A percentile compares a stretch with the other conserved stretches of the same genome.
These are phyloP conservation scores for Atta colombica DNA, from an alignment of 1,140 invertebrate species.

Conservation along the genomic window DNA sequence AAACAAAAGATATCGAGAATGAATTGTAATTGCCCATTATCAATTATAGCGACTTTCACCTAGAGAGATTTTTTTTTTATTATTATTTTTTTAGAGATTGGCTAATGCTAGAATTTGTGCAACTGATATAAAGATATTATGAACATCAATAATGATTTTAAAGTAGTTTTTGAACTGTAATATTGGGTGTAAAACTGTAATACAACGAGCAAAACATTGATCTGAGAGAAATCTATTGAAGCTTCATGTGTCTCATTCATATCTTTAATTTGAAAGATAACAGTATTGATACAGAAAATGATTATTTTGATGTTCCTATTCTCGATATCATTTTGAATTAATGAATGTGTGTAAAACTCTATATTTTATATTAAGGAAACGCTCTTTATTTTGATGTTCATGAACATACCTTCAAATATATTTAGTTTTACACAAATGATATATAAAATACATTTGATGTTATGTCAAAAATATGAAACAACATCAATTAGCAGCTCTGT, in stretches of 20 bases:
- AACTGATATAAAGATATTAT: no score
- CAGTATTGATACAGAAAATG: not conserved
- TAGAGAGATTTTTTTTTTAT: no score
- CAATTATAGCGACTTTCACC: no score
- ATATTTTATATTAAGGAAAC: not conserved
- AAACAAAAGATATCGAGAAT: no score
- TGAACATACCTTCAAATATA: not conserved
- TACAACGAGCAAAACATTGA: not conserved
- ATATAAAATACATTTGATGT: not conserved
- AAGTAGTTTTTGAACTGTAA: no score
- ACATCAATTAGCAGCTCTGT: not conserved
- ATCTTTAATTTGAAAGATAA: not conserved
- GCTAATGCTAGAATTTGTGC: no score
- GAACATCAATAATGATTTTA: no score
- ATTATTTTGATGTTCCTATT: not conserved
- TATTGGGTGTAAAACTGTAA: no score
- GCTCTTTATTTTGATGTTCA: not conserved
- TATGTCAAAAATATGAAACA: not conserved
- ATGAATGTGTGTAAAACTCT: not conserved
- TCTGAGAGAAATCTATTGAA: not conserved
- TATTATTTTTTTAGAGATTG: no score
- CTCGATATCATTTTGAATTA: not conserved
- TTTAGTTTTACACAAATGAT: not conserved
- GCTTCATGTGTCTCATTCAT: not conserved
- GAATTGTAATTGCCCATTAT: no score